A percentile compares a stretch with the other conserved stretches of the same genome.
phyloP scores from a whole-genome alignment of 2,888 invertebrate species.

The Mythimna vitellina region DNA sequence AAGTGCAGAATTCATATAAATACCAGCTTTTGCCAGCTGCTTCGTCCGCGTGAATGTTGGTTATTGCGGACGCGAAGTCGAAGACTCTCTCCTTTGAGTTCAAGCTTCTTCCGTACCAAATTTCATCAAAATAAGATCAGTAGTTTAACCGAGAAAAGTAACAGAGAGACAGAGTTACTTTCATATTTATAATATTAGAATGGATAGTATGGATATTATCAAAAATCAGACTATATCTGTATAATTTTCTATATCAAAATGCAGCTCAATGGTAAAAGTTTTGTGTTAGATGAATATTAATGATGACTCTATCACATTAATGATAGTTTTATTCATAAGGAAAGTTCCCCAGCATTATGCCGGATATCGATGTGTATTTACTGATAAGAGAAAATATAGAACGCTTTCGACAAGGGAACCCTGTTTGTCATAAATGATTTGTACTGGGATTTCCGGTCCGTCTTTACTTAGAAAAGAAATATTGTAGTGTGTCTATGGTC shows the following conservation, averaged over 20 bases:
- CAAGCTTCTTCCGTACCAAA: no score
- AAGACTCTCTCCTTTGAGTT: no score
- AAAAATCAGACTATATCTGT: neutral
- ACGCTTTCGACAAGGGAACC: slow-evolving; percentile 39
- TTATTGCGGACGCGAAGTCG: no score
- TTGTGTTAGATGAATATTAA: slow-evolving; percentile 10
- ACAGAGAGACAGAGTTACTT: no score
- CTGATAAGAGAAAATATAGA: slow-evolving; percentile 18
- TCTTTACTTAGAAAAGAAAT: slow-evolving; percentile 16
- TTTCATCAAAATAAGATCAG: no score
- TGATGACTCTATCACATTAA: slow-evolving; percentile 1
- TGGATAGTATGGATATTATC: neutral
- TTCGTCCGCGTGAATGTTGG: no score
- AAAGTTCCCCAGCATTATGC: slow-evolving; percentile 8
- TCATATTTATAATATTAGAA: no score
- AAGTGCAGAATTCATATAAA: no score
- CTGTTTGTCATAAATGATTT: slow-evolving; percentile 41
- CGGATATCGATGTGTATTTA: slow-evolving; percentile 29
- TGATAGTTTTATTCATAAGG: slow-evolving; percentile 19
- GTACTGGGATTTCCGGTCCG: slow-evolving; percentile 24
- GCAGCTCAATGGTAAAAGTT: slow-evolving; percentile 1
- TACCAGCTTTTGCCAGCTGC: no score
- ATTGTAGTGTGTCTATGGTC: slow-evolving; percentile 11
- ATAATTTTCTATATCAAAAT: neutral
- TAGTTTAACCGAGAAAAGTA: no score